These are phyloP conservation scores for Tachystola acroxantha DNA, from an alignment of 2,888 invertebrate species.

Conservation along the genomic window DNA sequence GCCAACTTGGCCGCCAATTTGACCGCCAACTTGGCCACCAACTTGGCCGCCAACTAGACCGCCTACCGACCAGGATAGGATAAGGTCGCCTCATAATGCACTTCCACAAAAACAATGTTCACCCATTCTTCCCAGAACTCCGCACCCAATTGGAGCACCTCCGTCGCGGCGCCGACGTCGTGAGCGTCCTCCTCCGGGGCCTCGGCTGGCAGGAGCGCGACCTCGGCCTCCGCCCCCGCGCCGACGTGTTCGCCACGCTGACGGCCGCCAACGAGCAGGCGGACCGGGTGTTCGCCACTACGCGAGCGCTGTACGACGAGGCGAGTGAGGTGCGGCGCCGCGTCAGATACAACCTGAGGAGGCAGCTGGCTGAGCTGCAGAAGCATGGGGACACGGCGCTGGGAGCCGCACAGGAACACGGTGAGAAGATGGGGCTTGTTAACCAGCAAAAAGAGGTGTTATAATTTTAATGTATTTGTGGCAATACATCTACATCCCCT, in stretches of 20 bases:
- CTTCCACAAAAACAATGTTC: no score
- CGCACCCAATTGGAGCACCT: slow-evolving; percentile 44
- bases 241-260: slow-evolving; percentile 26
- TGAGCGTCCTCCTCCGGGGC: slow-evolving; percentile 56
- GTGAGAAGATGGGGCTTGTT: slow-evolving; percentile 40
- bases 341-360: slow-evolving; percentile 68
- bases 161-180: slow-evolving; percentile 51
- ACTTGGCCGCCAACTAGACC: no score
- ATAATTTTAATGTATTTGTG: no score
- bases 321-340: slow-evolving; percentile 65
- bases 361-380: slow-evolving; percentile 75
- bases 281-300: slow-evolving; percentile 56
- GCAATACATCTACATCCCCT: no score
- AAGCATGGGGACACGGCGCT: slow-evolving; percentile 83
- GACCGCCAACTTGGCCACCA: no score
- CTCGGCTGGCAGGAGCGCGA: slow-evolving; percentile 66
- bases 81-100: no score
- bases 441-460: no score
- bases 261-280: slow-evolving; percentile 41
- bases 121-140: no score
- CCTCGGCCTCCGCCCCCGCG: slow-evolving; percentile 36
- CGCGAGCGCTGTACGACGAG: slow-evolving; percentile 63
- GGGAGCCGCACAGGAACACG: slow-evolving; percentile 83
- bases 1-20: no score
- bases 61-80: no score